These are phyloP conservation scores for Thera obeliscata DNA, from an alignment of 2,888 invertebrate species.

Conservation along the genomic window DNA sequence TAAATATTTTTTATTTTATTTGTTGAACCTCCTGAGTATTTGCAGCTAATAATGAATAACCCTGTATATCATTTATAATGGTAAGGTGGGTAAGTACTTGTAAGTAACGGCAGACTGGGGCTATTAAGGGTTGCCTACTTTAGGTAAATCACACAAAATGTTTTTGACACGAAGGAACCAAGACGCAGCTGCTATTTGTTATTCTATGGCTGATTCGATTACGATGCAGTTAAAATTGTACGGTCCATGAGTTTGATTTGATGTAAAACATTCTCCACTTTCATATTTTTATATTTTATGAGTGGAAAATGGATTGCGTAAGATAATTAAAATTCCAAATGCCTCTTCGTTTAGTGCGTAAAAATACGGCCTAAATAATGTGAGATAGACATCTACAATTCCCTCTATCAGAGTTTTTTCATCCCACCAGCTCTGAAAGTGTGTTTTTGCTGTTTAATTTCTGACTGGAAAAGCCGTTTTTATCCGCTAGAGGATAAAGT, in stretches of 20 bases:
- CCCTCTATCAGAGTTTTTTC: too few species aligned
- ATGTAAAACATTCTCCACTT: background rate
- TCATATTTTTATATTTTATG: background rate
- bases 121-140: too few species aligned
- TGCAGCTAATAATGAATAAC: too few species aligned
- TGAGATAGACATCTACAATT: too few species aligned
- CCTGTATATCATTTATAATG: background rate
- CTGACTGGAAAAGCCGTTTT: too few species aligned
- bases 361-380: background rate
- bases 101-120: too few species aligned
- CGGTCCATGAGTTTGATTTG: background rate
- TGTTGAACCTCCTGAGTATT: too few species aligned
- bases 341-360: background rate
- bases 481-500: too few species aligned
- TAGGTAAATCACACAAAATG: background rate
- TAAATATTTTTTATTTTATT: too few species aligned
- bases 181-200: background rate
- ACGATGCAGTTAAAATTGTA: background rate
- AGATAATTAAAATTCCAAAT: background rate
- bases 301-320: conserved; percentile 1
- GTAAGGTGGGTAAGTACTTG: background rate
- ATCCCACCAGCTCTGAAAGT: too few species aligned
- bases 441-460: too few species aligned
- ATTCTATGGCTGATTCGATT: background rate
- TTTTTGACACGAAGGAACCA: background rate